Evolutionary conservation across 2,113 vertebrate genomes (phyloP), one percentile per base, ranked within the genome.

Genomic region (Hymenochirus boettgeri): DNA sequence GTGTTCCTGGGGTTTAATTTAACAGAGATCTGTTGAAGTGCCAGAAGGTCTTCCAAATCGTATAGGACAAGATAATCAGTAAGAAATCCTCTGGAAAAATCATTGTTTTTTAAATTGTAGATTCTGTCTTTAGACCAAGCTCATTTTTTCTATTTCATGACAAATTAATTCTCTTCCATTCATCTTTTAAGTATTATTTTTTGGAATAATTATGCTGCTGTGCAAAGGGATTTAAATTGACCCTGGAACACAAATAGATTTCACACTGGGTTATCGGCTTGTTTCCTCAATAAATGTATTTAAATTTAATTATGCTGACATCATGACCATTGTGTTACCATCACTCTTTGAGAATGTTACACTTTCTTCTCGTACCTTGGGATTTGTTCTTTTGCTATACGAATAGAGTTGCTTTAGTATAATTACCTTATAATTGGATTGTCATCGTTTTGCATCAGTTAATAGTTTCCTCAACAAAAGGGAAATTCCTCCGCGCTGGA

Each of bases 361-460:
- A 53, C 56, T 39, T 51, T n/a, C 21, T 42, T 29, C n/a, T n/a
- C n/a, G n/a, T 45, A 33, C 57, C 57, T 60, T 69, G 65, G 65
- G 65, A 51, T 53, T 69, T 69, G 26, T 35, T 59, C 56, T 27
- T n/a, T 23, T 60, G 47, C 65, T 60, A 21, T 69, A 57, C 53
- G 56, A 69, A 35, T 60, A 52, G 47, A 60, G 35, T 69, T 53
- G 33, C 48, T 60, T 57, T 24, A 45, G 31, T 60, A 57, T 69
- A 69, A 69, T 69, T 69, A 60, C 56, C 57, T 60, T 69, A 69
- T 60, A 69, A 69, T 60, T 69, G 35, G 56, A 69, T 69, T 69
- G 56, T 60, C 56, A 53, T 69, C 39, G 31, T 48, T 53, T 69
- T 53, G 56, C 31, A 57, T 60, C 55, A 26, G n/a, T 27, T 69